phyloP scores from a whole-genome alignment of 2,113 vertebrate species.

The Ascaphus truei region DNA sequence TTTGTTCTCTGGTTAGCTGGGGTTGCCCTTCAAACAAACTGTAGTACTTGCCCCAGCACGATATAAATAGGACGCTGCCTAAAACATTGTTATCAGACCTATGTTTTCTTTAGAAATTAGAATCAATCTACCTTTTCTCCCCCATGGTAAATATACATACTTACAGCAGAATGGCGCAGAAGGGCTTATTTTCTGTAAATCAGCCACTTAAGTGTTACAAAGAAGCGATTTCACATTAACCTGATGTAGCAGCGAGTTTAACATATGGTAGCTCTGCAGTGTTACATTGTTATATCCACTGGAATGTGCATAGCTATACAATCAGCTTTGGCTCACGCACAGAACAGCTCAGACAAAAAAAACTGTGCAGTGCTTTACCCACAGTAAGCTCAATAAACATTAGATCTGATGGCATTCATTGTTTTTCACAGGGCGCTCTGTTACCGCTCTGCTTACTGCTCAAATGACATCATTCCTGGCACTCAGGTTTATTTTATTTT shows the following conservation, averaged over 20 bases:
- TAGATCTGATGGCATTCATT: constrained; percentile 51
- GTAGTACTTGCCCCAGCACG: not conserved
- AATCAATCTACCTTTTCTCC: not conserved
- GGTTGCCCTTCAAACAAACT: not conserved
- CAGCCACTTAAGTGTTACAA: constrained; percentile 10
- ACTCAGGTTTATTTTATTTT: constrained; percentile 45
- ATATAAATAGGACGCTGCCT: no score
- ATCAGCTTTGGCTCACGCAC: constrained; percentile 24
- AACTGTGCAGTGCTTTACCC: constrained; percentile 46
- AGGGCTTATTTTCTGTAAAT: not conserved
- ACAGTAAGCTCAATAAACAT: constrained; percentile 48
- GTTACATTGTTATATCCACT: not conserved
- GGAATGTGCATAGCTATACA: constrained; percentile 12
- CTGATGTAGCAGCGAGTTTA: constrained; percentile 21
- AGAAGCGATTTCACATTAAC: not conserved
- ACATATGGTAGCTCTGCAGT: constrained; percentile 23
- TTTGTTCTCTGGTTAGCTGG: no score
- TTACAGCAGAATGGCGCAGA: not conserved
- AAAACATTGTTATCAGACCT: no score
- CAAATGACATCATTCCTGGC: constrained; percentile 43
- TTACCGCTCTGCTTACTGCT: constrained; percentile 47
- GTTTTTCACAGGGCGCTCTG: constrained; percentile 46
- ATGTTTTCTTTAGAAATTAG: no score
- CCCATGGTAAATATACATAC: constrained; percentile 25
- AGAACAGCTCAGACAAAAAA: constrained; percentile 35